Conservation (phyloP, 2,888 invertebrate genomes). For the Drosophila yooni region DNA sequence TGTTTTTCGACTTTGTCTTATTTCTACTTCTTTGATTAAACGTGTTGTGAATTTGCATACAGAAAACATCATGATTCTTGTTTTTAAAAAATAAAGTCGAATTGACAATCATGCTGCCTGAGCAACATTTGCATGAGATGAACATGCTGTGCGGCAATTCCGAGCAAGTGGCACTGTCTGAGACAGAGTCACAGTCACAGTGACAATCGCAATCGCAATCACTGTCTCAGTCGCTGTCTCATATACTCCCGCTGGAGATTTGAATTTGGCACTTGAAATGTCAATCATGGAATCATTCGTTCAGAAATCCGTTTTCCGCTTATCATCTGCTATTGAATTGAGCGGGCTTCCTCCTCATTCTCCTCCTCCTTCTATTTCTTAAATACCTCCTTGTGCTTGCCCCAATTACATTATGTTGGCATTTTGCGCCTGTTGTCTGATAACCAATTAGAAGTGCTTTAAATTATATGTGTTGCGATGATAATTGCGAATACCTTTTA, state of each 20-base stretch:
- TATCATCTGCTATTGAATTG: conserved; percentile 63
- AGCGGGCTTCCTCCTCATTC: conserved; percentile 4
- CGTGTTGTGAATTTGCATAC: neutral
- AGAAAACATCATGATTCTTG: neutral
- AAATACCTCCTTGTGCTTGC: neutral
- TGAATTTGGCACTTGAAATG: conserved; percentile 51
- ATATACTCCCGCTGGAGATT: conserved; percentile 15
- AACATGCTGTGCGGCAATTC: conserved; percentile 20
- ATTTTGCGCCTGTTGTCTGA: conserved; percentile 27
- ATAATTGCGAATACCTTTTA: conserved; percentile 44
- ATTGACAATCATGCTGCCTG: conserved; percentile 10
- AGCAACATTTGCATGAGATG: conserved; percentile 47
- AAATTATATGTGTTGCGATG: conserved; percentile 23
- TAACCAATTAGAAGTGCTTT: conserved; percentile 59
- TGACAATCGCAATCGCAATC: neutral
- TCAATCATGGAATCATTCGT: conserved; percentile 68
- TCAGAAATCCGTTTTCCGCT: conserved; percentile 76
- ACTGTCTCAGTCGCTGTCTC: neutral
- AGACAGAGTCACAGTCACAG: neutral
- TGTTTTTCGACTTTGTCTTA: neutral
- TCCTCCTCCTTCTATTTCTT: neutral
- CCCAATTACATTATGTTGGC: neutral
- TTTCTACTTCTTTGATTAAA: neutral
- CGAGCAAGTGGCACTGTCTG: conserved; percentile 2
- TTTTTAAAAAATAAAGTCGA: neutral